Evolutionary conservation across 1,140 invertebrate species (phyloP).

Genomic region (Meteorus sp.): DNA sequence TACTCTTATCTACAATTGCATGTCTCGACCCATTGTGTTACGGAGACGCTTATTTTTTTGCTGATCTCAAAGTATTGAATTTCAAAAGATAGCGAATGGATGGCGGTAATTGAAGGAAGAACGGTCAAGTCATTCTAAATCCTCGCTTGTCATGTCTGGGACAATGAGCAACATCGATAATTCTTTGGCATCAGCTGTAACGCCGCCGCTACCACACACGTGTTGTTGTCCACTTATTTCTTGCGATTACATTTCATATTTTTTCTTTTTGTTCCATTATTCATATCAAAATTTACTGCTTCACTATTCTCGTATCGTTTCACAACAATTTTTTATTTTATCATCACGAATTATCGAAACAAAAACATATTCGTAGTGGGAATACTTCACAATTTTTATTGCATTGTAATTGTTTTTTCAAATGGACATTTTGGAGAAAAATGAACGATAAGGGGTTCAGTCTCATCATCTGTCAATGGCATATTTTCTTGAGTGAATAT

Average conservation of each 20-base stretch:
- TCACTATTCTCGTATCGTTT: too few species aligned
- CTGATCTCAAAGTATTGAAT: constrained; percentile 20
- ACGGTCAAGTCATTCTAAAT: constrained; percentile 9
- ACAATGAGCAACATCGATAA: constrained; percentile 1
- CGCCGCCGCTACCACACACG: background rate
- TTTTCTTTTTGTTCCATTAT: too few species aligned
- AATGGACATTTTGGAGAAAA: background rate
- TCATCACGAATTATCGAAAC: too few species aligned
- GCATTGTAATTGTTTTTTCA: too few species aligned
- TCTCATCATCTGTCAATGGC: constrained; percentile 17
- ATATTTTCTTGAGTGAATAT: constrained; percentile 11
- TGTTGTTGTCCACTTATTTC: background rate
- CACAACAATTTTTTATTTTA: too few species aligned
- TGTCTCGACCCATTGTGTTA: constrained; percentile 4
- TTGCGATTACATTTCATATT: too few species aligned
- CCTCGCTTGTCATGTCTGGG: background rate
- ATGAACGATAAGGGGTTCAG: background rate
- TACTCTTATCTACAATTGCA: constrained; percentile 1
- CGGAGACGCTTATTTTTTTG: constrained; percentile 15
- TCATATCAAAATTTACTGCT: too few species aligned
- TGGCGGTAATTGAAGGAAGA: too few species aligned
- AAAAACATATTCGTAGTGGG: too few species aligned
- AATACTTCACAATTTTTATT: too few species aligned
- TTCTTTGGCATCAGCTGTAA: constrained; percentile 12
- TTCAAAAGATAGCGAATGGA: constrained; percentile 12